Evolutionary conservation across 2,888 invertebrate genomes (phyloP), one percentile per base, ranked within the genome.

Genomic region (Trissoscelio sp.): DNA sequence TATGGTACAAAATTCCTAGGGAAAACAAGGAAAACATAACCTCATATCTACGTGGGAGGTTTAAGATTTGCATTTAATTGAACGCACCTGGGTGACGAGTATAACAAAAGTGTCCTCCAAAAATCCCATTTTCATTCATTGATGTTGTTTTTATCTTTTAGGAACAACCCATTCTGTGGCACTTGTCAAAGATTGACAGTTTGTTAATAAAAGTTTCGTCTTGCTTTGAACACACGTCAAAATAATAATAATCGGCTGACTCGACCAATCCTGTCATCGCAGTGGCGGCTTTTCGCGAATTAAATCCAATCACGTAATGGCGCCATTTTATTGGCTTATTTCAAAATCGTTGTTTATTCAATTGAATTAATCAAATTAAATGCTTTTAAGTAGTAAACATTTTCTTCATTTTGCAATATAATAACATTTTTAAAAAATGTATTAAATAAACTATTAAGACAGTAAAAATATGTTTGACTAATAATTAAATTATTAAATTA

Each of bases 91-190:
- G 62, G 97, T 97, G 87, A 96, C 94, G 83, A 97, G 93, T 91
- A 97, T 95, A 83, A 97, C 95, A 80, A 95, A 93, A 39, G 96
- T 96, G 92, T 97, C 97, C 91, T 95, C 95, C 70, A 96, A 91
- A 91, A 97, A 96, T 85, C 95, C 95, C 97, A 97, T 97, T 58
- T 55, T 72, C 14, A 7, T 34, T 64, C 46, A 48, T 58, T 16
- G 24, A 51, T 51, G 11, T 11, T 5, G 12, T 24, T 5, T 31
- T 67, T 22, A n/a, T 11, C n/a, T 42, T 57, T 60, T 24, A 67
- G 12, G n/a, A 53, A 48, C 46, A 11, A 55, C 14, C 51, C 75
- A 75, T 75, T 28, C 42, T 75, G 48, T 18, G 20, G 37, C 7
- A 12, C n/a, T 64, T 74, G 74, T 75, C 58, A 75, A 44, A 57